These are phyloP conservation scores for Alligator sinensis DNA, from an alignment of 2,113 vertebrate genomes.

Conservation along the genomic window DNA sequence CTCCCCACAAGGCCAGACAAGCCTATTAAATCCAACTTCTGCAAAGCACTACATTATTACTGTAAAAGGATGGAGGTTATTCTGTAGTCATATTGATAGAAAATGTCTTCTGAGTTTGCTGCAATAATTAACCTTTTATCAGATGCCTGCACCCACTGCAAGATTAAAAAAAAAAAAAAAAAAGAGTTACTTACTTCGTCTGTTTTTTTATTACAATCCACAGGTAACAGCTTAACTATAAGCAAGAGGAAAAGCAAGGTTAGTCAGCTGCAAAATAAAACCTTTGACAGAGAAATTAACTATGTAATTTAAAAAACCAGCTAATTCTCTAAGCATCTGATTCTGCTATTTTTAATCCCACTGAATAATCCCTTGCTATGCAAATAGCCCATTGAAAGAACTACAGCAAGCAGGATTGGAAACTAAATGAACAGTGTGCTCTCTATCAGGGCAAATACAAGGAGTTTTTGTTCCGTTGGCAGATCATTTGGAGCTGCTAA, in stretches of 20 bases:
- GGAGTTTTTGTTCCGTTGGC: neutral
- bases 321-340: neutral
- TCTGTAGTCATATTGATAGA: neutral
- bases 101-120: neutral
- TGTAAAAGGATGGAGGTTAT: neutral
- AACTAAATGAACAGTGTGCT: neutral
- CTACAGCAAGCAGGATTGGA: neutral
- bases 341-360: neutral
- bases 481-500: neutral
- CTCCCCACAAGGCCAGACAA: neutral
- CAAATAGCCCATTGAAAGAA: neutral
- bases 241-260: constrained; percentile 62
- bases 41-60: neutral
- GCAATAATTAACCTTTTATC: constrained; percentile 15
- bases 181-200: constrained; percentile 78
- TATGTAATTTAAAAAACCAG: constrained; percentile 1
- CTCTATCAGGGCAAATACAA: neutral
- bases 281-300: constrained; percentile 46
- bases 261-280: constrained; percentile 50
- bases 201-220: constrained; percentile 81
- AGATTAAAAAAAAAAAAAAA: constrained; percentile 53
- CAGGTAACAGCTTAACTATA: constrained; percentile 81
- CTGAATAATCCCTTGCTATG: neutral
- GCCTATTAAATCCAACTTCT: constrained; percentile 41
- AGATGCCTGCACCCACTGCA: constrained; percentile 2